Base-by-base conservation (phyloP, 2,888 invertebrate genomes). In the Limenitis camilla region DNA sequence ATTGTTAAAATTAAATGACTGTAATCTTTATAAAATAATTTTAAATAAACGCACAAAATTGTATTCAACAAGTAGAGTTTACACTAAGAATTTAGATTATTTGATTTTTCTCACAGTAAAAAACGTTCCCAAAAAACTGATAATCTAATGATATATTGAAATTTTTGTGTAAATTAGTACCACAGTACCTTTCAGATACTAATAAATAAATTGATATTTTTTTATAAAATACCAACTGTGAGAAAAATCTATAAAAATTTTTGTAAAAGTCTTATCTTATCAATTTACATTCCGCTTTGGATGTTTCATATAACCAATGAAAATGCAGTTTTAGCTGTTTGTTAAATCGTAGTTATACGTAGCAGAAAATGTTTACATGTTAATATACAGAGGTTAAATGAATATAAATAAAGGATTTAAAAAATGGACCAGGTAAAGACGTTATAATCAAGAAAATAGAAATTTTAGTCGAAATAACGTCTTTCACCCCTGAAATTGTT, bases 241-340 rank as follows among this genome's bases (percentile, higher is more conserved):
- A 71, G 75, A 74, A 76, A 73, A 76, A 11, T 9, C 28, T 46
- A 32, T 46, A 32, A 33, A 32, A 38, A 27, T 31, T n/a, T 11
- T 29, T 29, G 10, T 31, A 27, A 36, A 32, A 33, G 8, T 49
- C 43, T 32, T 43, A 36, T 53, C 35, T 39, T 31, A 36, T 53
- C 41, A 46, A 44, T 55, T 76, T 72, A 76, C 76, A 81, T 76
- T 77, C 79, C 75, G 84, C 84, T 84, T 82, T 81, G 63, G 73
- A 66, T 81, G 80, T 82, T 74, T 19, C 32, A 35, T 49, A 43
- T 32, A 32, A 45, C 32, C n/a, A 36, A 44, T 27, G 19, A 10
- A 44, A 36, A 38, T 28, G 31, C 35, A 53, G 11, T 33, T 49
- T 39, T 19, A 40, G 11, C 35, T 35, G 35, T 7, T 39, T 44